A percentile compares a stretch with the other conserved stretches of the same genome.
Conservation (phyloP, 2,113 vertebrate genomes). For the Sphyrna mokarran region DNA sequence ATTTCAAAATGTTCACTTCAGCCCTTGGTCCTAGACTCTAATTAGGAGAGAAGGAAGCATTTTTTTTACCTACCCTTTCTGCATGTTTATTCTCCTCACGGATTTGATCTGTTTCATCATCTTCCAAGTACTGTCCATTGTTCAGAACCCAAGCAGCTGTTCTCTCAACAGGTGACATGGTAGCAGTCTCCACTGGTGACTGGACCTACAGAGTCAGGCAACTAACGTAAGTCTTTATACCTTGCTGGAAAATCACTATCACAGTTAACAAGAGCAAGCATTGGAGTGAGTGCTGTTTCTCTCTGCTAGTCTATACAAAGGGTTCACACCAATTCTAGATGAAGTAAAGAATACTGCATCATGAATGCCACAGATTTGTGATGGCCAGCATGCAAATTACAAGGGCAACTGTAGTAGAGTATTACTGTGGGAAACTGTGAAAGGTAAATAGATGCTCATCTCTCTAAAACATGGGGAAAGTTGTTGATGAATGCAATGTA, state of each 20-base stretch:
- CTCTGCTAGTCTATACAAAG: background rate
- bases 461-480: background rate
- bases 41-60: background rate
- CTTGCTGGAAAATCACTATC: background rate
- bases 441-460: background rate
- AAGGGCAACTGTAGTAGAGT: background rate
- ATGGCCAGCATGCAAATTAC: background rate
- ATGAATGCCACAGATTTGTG: background rate
- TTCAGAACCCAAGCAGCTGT: conserved; percentile 95
- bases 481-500: background rate
- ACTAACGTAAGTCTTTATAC: background rate
- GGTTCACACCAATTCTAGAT: background rate
- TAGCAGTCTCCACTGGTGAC: conserved; percentile 77
- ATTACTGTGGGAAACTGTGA: background rate
- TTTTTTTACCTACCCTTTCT: conserved; percentile 68
- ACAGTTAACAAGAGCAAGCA: background rate
- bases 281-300: background rate
- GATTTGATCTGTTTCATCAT: conserved; percentile 59
- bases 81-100: conserved; percentile 68
- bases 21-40: no score
- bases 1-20: background rate
- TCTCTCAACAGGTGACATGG: conserved; percentile 91
- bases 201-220: conserved; percentile 56
- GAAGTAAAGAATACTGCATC: background rate
- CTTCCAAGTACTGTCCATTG: conserved; percentile 87